Conservation (phyloP, 2,888 invertebrate genomes). For the Frankliniella intonsa region DNA sequence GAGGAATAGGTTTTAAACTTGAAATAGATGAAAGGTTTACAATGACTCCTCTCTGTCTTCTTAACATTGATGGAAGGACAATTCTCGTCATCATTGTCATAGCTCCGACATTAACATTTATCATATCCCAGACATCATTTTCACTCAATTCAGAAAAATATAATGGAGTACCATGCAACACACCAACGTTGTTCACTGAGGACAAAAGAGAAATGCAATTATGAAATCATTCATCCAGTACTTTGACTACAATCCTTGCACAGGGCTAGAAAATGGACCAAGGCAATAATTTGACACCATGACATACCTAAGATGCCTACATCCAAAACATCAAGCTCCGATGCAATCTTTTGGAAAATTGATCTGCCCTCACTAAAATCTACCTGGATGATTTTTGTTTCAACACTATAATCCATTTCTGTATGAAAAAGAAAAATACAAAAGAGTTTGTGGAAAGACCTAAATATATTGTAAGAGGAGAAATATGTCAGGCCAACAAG, state of each 20-base stretch:
- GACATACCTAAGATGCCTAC: background rate
- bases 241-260: background rate
- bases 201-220: background rate
- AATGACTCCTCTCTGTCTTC: background rate
- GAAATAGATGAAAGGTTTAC: constrained; percentile 11
- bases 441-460: background rate
- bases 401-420: constrained; percentile 3
- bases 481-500: background rate
- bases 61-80: background rate
- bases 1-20: background rate
- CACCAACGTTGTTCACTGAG: constrained; percentile 9
- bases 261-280: no score
- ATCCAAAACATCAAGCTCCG: background rate
- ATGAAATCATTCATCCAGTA: background rate
- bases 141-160: constrained; percentile 7
- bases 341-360: background rate
- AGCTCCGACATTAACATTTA: background rate
- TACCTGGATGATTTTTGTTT: constrained; percentile 11
- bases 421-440: background rate
- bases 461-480: background rate
- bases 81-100: constrained; percentile 10
- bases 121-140: constrained; percentile 5
- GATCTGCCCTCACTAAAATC: background rate
- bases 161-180: background rate
- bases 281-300: no score